Evolutionary conservation across 35 echinoderm and acorn worm species (phyloP).

Genomic region (Hemicentrotus pulcherrimus): DNA sequence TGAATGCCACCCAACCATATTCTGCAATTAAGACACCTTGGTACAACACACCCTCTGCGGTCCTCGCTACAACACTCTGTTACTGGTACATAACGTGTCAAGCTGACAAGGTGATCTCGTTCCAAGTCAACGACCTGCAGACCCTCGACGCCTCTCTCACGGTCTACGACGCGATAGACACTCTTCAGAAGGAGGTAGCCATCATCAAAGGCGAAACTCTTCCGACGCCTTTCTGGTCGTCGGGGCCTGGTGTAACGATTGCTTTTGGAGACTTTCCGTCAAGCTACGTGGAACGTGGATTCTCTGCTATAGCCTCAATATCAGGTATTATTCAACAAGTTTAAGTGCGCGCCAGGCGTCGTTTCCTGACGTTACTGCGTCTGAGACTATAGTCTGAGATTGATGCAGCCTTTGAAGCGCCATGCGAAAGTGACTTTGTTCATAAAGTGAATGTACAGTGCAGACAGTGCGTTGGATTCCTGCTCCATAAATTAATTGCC

Average conservation of each 20-base stretch:
- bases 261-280: not conserved
- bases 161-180: not conserved
- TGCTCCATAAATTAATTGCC: too few species aligned
- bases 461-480: too few species aligned
- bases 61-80: not conserved
- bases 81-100: slow-evolving; percentile 27
- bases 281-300: not conserved
- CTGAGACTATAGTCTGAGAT: too few species aligned
- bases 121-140: slow-evolving; percentile 7
- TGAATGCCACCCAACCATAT: not conserved
- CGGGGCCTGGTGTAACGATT: not conserved
- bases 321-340: slow-evolving; percentile 8
- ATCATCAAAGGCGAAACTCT: not conserved
- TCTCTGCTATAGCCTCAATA: not conserved
- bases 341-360: not conserved
- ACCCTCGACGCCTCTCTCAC: not conserved
- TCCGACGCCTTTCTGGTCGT: not conserved
- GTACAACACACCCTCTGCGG: not conserved
- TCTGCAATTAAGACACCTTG: not conserved
- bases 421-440: too few species aligned
- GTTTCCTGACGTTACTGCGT: too few species aligned
- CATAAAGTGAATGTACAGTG: not conserved
- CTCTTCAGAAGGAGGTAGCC: not conserved
- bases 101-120: not conserved
- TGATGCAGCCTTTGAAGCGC: too few species aligned